Base-by-base conservation (phyloP, 2,888 invertebrate genomes). In the Ashinkailepas kermadecensis region DNA sequence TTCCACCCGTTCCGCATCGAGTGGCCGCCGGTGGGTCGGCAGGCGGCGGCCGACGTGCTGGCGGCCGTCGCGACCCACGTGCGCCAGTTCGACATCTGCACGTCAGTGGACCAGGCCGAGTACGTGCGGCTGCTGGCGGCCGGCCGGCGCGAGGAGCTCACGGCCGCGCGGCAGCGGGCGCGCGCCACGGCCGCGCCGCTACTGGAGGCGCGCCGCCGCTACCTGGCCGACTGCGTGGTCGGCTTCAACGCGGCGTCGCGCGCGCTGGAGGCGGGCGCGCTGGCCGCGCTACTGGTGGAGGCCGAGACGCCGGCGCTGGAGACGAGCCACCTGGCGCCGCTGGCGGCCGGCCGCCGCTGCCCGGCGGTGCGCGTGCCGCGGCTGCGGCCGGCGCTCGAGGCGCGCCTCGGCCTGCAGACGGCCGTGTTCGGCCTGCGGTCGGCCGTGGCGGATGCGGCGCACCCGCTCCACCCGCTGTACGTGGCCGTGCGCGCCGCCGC, bases 231-330 rank as follows among this genome's bases (percentile, higher is more conserved):
- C 58, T 21, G 83, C 15, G 67, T 83, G 21, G 70, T 83, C 64
- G 84, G 83, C n/a, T 84, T 81, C 80, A 84, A 84, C 82, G 80
- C 82, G 56, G 82, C 83, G 39, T 82, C 83, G 82, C 80, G 83
- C 15, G 83, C 82, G n/a, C 70, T 84, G 54, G 82, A 83, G 39
- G 57, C 81, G 74, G 83, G 81, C 23, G 18, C 25, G 25, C 25
- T 83, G 25, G 82, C 80, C 80, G 83, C 80, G 10, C 79, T 84
- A 13, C 57, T 84, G 57, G 81, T 83, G 18, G 83, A 83, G 59
- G 83, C 81, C 58, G 81, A 83, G 59, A 81, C 81, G 10, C 78
- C 78, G 57, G 56, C 57, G 57, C n/a, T 78, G 78, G 78, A 56
- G 56, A 57, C 78, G 78, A 56, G 78, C 21, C n/a, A 56, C 56